phyloP scores from a whole-genome alignment of 23 tunicate species.

The Botrylloides violaceus region DNA sequence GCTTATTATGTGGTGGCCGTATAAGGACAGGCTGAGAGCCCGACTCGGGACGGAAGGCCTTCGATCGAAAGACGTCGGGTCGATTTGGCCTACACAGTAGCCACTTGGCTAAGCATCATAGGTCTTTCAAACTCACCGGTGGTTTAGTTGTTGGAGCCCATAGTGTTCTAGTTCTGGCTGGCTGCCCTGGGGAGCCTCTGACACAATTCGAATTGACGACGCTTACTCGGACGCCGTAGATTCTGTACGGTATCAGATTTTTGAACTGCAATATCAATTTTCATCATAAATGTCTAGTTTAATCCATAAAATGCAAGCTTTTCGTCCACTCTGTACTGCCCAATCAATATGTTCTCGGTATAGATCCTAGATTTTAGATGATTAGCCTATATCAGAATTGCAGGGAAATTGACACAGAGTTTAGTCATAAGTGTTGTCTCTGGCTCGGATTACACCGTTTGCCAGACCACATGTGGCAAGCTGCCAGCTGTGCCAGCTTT shows the following conservation, averaged over 20 bases:
- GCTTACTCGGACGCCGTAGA: conserved; percentile 40
- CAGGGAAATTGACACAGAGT: not conserved
- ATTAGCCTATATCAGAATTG: not conserved
- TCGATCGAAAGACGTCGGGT: too few species aligned
- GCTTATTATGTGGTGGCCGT: too few species aligned
- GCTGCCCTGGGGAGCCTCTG: conserved; percentile 22
- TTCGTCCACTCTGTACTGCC: not conserved
- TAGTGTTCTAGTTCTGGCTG: conserved; percentile 36
- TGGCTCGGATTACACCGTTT: too few species aligned
- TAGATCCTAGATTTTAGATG: not conserved
- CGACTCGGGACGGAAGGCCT: too few species aligned
- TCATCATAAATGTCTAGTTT: too few species aligned
- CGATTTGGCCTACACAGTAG: too few species aligned
- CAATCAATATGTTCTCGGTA: not conserved
- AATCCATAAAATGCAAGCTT: not conserved
- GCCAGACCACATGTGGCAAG: too few species aligned
- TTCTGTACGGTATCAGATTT: not conserved
- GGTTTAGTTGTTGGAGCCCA: conserved; percentile 30
- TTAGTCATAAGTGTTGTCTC: too few species aligned
- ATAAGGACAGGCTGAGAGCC: too few species aligned
- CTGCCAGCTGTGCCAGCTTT: too few species aligned
- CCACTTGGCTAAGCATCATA: too few species aligned
- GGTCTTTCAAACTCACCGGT: too few species aligned
- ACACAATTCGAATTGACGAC: conserved; percentile 17
- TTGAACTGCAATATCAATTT: conserved; percentile 15